phyloP scores from a whole-genome alignment of 1,140 invertebrate genomes.

The Bombus fervidus region DNA sequence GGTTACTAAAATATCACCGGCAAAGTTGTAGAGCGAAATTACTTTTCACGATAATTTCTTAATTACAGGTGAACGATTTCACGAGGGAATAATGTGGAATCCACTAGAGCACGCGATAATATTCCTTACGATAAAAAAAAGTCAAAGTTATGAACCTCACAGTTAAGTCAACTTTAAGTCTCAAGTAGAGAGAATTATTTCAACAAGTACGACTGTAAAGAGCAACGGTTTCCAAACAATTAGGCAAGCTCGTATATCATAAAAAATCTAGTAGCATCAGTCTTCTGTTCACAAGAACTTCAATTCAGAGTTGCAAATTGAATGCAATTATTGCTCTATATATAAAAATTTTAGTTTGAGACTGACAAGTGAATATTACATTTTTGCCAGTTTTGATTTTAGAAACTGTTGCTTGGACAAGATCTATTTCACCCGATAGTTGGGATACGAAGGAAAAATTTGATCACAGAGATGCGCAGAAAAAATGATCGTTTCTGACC shows the following conservation, averaged over 20 bases:
- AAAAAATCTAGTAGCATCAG: neutral
- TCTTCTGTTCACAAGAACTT: neutral
- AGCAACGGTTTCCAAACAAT: constrained; percentile 1
- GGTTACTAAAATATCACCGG: constrained; percentile 17
- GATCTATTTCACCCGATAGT: constrained; percentile 6
- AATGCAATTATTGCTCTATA: too few species aligned
- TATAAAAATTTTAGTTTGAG: too few species aligned
- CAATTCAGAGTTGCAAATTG: neutral
- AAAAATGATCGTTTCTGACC: neutral
- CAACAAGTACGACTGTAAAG: neutral
- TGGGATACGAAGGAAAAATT: constrained; percentile 8
- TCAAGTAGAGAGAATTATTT: neutral
- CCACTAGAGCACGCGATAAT: neutral
- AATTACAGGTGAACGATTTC: neutral
- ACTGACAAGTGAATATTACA: too few species aligned
- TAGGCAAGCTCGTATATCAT: neutral
- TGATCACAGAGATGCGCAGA: constrained; percentile 38
- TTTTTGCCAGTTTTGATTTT: neutral
- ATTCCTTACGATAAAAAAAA: neutral
- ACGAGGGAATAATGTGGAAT: neutral
- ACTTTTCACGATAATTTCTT: neutral
- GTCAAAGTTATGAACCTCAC: neutral
- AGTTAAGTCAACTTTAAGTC: neutral
- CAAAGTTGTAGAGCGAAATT: neutral
- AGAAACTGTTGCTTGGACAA: constrained; percentile 9